Evolutionary conservation across 2,888 invertebrate species (phyloP).

Genomic region (Sinelater perroti): DNA sequence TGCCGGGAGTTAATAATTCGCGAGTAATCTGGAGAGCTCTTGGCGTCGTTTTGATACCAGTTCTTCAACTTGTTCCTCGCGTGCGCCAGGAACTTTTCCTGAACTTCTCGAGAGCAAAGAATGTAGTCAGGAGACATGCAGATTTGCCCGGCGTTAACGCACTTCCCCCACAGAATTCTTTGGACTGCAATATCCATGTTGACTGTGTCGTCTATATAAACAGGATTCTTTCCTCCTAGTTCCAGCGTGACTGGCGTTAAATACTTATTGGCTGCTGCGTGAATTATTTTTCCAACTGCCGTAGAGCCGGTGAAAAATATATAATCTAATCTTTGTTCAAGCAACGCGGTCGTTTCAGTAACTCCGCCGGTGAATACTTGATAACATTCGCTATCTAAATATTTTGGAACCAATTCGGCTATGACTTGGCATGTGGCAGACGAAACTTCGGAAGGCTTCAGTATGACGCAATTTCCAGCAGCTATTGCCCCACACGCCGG

Average conservation of each 20-base stretch:
- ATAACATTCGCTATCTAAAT: conserved; percentile 89
- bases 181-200: conserved; percentile 82
- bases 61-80: conserved; percentile 72
- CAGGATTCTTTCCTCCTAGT: conserved; percentile 86
- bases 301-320: conserved; percentile 96
- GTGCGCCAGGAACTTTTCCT: conserved; percentile 64
- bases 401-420: conserved; percentile 82
- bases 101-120: conserved; percentile 83
- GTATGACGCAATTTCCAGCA: conserved; percentile 89
- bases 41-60: conserved; percentile 86
- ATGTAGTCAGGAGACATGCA: conserved; percentile 97
- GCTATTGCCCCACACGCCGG: conserved; percentile 90
- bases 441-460: conserved; percentile 95
- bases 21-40: conserved; percentile 79
- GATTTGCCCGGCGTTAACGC: conserved; percentile 91
- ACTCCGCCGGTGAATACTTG: conserved; percentile 85
- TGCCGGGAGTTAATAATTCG: conserved; percentile 88
- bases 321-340: conserved; percentile 92
- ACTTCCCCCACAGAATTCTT: conserved; percentile 94
- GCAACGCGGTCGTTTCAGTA: conserved; percentile 82
- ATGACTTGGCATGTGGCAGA: conserved; percentile 76
- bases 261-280: conserved; percentile 87
- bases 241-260: conserved; percentile 95
- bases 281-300: conserved; percentile 84
- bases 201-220: conserved; percentile 85